phyloP scores from a whole-genome alignment of 2,888 invertebrate genomes.

The Sialis fuliginosa region DNA sequence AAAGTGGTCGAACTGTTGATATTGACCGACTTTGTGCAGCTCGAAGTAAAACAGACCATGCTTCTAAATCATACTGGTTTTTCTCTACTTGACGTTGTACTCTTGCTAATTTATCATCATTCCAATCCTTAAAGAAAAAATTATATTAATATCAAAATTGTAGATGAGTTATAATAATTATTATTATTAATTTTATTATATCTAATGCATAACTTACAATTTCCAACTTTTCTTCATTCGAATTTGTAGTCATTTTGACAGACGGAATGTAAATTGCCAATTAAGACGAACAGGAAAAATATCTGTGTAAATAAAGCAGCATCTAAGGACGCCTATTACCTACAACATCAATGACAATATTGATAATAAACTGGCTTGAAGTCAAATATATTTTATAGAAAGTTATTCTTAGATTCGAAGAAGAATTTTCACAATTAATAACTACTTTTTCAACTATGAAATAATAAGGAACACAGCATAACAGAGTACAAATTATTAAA shows the following conservation, averaged over 20 bases:
- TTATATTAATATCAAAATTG: conserved; percentile 1
- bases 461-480: too few relatives aligned
- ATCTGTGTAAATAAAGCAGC: too few relatives aligned
- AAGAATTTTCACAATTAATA: too few relatives aligned
- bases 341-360: too few relatives aligned
- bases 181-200: neutral
- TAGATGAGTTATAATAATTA: conserved; percentile 6
- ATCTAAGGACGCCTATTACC: too few relatives aligned
- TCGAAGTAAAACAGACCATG: conserved; percentile 89
- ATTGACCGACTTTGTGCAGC: conserved; percentile 81
- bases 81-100: conserved; percentile 76
- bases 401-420: too few relatives aligned
- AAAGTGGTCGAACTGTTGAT: conserved; percentile 78
- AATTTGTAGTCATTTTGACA: neutral
- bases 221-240: conserved; percentile 2
- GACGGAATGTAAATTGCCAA: too few relatives aligned
- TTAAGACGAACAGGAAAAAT: too few relatives aligned
- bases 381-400: too few relatives aligned
- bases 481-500: too few relatives aligned
- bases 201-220: neutral
- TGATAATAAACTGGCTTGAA: too few relatives aligned
- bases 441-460: too few relatives aligned
- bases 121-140: conserved; percentile 55
- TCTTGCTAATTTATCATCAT: conserved; percentile 64
- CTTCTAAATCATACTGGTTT: conserved; percentile 87